Evolutionary conservation across 2,113 vertebrate species (phyloP).

Genomic region (Potamarius usumacintae): DNA sequence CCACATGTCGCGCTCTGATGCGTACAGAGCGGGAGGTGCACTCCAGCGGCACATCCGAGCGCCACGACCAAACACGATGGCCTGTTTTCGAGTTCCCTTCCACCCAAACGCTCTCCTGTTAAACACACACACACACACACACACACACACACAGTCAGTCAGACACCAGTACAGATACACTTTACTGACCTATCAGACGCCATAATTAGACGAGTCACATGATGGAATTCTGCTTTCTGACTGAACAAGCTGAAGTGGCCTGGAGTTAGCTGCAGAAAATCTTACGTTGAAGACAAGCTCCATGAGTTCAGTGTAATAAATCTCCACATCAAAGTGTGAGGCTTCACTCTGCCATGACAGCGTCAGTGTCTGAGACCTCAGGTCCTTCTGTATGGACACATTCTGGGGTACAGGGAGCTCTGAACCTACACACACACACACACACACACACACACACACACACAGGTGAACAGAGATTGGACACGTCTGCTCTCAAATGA

Average conservation of each 20-base stretch:
- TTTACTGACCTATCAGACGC: not conserved
- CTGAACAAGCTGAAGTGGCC: not conserved
- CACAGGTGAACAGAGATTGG: not conserved
- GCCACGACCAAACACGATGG: constrained; percentile 65
- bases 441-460: constrained; percentile 9
- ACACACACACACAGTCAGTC: not conserved
- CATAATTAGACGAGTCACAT: not conserved
- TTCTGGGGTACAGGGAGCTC: constrained; percentile 59
- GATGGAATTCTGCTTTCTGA: not conserved
- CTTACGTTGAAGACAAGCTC: constrained; percentile 68
- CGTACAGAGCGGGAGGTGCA: constrained; percentile 61
- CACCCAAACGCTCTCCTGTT: constrained; percentile 57
- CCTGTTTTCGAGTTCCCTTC: constrained; percentile 19
- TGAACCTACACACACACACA: constrained; percentile 37
- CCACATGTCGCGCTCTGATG: constrained; percentile 51
- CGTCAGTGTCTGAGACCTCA: constrained; percentile 49
- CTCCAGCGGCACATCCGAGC: constrained; percentile 55
- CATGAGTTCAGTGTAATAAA: constrained; percentile 61
- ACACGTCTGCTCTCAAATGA: not conserved
- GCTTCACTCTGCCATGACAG: constrained; percentile 62
- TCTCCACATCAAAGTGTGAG: constrained; percentile 67
- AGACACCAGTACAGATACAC: not conserved
- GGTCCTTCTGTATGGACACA: constrained; percentile 49
- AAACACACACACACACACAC: constrained; percentile 19
- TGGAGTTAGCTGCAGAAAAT: not conserved